phyloP scores from a whole-genome alignment of 2,113 vertebrate species.

The Vimba vimba region DNA sequence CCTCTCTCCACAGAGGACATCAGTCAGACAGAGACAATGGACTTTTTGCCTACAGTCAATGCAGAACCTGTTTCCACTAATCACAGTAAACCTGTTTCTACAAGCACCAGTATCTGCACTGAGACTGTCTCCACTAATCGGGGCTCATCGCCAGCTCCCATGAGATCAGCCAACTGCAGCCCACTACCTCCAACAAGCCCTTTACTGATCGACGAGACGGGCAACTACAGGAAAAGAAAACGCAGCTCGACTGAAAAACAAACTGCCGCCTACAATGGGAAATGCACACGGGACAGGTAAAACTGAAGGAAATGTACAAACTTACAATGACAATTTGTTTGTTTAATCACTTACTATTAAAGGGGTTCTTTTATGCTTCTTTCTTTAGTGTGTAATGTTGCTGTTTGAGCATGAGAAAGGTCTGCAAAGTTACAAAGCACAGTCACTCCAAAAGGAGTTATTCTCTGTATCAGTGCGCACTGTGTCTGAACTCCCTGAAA shows the following conservation, averaged over 20 bases:
- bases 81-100: background rate
- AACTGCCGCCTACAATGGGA: slow-evolving; percentile 39
- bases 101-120: slow-evolving; percentile 22
- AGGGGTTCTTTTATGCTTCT: no score
- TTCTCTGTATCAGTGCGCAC: no score
- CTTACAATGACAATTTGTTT: background rate
- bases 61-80: slow-evolving; percentile 54
- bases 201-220: slow-evolving; percentile 52
- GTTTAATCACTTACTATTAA: background rate
- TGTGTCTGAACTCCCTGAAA: no score
- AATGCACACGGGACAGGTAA: slow-evolving; percentile 56
- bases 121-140: slow-evolving; percentile 27
- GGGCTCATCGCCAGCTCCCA: background rate
- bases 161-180: slow-evolving; percentile 65
- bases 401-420: no score
- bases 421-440: no score
- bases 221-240: slow-evolving; percentile 68
- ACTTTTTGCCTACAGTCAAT: background rate
- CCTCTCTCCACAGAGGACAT: slow-evolving; percentile 63
- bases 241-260: background rate
- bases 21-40: slow-evolving; percentile 67
- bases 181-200: slow-evolving; percentile 61
- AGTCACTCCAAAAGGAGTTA: no score
- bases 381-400: no score
- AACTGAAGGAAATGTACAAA: background rate